phyloP scores from a whole-genome alignment of 2,888 invertebrate genomes.

The Metellina segmentata region DNA sequence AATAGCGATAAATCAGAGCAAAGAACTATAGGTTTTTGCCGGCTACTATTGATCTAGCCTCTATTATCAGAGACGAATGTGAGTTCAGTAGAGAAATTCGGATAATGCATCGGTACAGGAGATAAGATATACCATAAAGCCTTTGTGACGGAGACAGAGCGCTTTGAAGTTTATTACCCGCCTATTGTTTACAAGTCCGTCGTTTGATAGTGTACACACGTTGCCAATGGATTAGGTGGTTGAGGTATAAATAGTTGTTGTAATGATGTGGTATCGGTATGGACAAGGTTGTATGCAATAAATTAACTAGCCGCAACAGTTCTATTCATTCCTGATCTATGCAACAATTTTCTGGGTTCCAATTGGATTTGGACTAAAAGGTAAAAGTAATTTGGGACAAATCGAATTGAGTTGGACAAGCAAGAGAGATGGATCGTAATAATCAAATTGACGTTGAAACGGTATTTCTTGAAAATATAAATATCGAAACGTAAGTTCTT shows the following conservation, averaged over 20 bases:
- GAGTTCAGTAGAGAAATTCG: constrained; percentile 54
- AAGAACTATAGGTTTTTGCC: constrained; percentile 68
- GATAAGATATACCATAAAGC: constrained; percentile 70
- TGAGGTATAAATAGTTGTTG: constrained; percentile 35
- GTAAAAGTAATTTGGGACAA: no score
- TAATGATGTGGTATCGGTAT: constrained; percentile 26
- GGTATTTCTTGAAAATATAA: no score
- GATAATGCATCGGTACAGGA: constrained; percentile 52
- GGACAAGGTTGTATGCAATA: background rate
- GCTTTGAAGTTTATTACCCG: constrained; percentile 55
- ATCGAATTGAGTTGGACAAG: no score
- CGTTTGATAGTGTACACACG: constrained; percentile 56
- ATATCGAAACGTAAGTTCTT: no score
- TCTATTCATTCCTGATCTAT: no score
- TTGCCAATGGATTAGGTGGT: constrained; percentile 22
- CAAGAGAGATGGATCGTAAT: no score
- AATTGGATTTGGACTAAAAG: no score
- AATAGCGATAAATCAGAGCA: constrained; percentile 67
- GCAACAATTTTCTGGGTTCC: no score
- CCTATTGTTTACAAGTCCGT: constrained; percentile 60
- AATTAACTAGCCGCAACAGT: background rate
- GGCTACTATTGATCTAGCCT: constrained; percentile 53
- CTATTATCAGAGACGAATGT: constrained; percentile 63
- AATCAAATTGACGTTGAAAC: no score
- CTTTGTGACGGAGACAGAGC: constrained; percentile 52